Conservation (phyloP, 2,113 vertebrate genomes). For the Alaudala cheleensis region DNA sequence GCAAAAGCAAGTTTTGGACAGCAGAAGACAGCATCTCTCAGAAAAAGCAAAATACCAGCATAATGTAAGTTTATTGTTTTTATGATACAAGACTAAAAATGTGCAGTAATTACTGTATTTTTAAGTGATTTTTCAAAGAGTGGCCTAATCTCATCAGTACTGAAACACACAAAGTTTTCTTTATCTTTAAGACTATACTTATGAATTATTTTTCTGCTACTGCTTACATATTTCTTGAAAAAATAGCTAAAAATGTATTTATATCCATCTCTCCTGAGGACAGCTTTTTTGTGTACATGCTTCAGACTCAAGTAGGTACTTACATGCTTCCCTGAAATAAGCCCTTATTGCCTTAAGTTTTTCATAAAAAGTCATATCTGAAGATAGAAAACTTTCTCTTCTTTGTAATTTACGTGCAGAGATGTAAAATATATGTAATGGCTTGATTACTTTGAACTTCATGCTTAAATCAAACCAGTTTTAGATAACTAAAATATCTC, state of each 20-base stretch:
- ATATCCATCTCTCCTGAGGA: neutral
- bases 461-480: neutral
- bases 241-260: neutral
- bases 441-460: neutral
- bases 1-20: constrained; percentile 58
- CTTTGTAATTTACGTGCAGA: neutral
- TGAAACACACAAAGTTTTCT: neutral
- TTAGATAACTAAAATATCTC: neutral
- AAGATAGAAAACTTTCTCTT: neutral
- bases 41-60: constrained; percentile 53
- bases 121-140: neutral
- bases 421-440: neutral
- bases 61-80: constrained; percentile 52
- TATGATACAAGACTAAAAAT: neutral
- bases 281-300: neutral
- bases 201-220: neutral
- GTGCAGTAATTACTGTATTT: neutral
- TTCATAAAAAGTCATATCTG: neutral
- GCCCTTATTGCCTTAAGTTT: neutral
- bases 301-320: neutral
- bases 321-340: neutral
- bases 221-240: neutral
- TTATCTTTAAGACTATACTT: neutral
- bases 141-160: neutral
- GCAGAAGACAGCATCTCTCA: constrained; percentile 65